Conservation (phyloP, 1,140 invertebrate species). For the Danaus melanippus region DNA sequence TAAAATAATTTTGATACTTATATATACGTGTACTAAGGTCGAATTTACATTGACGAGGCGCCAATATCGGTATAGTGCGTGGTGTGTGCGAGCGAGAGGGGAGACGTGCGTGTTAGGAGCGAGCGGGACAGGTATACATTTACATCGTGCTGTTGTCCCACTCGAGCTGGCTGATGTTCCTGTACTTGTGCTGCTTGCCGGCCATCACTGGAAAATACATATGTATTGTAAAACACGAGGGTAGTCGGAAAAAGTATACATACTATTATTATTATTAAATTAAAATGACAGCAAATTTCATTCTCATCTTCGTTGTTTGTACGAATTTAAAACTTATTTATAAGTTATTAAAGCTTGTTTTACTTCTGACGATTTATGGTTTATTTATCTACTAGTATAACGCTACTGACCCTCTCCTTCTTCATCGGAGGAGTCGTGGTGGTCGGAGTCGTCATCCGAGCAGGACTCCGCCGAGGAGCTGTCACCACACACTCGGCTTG, state of each 20-base stretch:
- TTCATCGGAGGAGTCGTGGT: conserved; percentile 75
- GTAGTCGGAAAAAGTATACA: neutral
- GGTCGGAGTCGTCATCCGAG: conserved; percentile 79
- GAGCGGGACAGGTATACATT: conserved; percentile 31
- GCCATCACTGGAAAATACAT: conserved; percentile 41
- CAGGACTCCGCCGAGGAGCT: conserved; percentile 58
- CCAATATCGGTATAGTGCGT: conserved; percentile 2
- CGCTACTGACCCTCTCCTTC: conserved; percentile 77
- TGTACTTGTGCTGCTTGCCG: conserved; percentile 74
- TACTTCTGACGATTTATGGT: too few species aligned
- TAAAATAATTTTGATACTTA: too few species aligned
- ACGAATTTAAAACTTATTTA: too few species aligned
- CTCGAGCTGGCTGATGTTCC: conserved; percentile 79
- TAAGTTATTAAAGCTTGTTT: too few species aligned
- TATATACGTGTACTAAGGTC: neutral
- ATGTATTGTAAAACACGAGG: neutral
- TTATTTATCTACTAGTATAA: too few species aligned
- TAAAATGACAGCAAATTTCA: too few species aligned
- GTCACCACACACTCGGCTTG: conserved; percentile 9
- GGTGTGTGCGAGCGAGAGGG: conserved; percentile 23
- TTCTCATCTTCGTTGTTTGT: too few species aligned
- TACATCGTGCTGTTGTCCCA: conserved; percentile 82
- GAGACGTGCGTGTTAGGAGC: conserved; percentile 34
- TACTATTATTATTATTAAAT: too few species aligned
- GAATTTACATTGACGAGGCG: too few species aligned